phyloP scores from a whole-genome alignment of 2,113 vertebrate genomes.

The Pachycephala philippinensis region DNA sequence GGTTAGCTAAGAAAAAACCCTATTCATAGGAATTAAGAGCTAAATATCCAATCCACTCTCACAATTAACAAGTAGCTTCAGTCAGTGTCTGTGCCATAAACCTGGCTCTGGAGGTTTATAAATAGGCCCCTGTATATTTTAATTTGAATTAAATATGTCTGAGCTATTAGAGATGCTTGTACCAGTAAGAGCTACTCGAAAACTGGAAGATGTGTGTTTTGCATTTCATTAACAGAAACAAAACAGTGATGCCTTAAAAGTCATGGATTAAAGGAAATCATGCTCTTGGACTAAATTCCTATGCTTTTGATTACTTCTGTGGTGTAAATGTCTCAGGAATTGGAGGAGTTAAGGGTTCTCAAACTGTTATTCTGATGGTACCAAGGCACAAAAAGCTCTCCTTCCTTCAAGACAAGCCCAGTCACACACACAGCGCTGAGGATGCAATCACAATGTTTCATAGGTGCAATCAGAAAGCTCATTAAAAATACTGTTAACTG shows the following conservation, averaged over 20 bases:
- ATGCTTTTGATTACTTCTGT: background rate
- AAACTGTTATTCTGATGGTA: background rate
- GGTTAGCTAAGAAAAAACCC: background rate
- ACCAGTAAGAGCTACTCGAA: background rate
- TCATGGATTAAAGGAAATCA: background rate
- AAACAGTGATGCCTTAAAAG: background rate
- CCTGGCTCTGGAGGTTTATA: background rate
- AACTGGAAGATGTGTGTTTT: background rate
- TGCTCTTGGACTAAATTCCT: background rate
- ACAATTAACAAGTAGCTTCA: background rate
- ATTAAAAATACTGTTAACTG: background rate
- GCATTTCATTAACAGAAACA: background rate
- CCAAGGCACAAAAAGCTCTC: background rate
- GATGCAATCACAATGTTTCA: background rate
- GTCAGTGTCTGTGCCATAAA: background rate
- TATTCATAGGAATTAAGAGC: background rate
- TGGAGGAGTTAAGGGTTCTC: background rate
- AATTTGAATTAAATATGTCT: background rate
- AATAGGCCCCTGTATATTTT: background rate
- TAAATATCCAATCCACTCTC: background rate
- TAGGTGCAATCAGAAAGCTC: background rate
- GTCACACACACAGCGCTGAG: background rate
- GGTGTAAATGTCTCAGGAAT: background rate
- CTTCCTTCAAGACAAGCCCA: background rate
- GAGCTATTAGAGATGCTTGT: background rate